Conservation (phyloP, 92 coral and sea anemone species). For the Palythoa heliodiscus region DNA sequence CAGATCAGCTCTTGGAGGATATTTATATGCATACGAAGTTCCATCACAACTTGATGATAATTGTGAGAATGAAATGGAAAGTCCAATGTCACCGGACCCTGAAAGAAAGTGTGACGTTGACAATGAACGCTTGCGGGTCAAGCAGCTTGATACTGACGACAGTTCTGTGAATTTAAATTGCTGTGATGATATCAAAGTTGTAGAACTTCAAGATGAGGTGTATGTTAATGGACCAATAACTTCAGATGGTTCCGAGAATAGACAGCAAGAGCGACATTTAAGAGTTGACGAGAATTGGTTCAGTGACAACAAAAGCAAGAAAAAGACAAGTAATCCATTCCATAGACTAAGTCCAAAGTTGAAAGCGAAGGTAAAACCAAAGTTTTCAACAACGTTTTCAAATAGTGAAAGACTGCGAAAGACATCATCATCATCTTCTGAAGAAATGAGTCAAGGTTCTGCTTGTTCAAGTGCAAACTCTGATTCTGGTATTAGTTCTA, state of each 20-base stretch:
- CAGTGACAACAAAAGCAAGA: slow-evolving; percentile 65
- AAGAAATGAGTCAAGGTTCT: slow-evolving; percentile 66
- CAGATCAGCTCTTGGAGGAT: slow-evolving; percentile 89
- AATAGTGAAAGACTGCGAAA: slow-evolving; percentile 57
- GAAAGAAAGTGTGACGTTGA: slow-evolving; percentile 28
- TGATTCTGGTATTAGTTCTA: slow-evolving; percentile 82
- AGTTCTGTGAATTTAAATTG: not conserved
- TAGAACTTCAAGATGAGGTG: slow-evolving; percentile 23
- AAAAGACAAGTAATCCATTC: slow-evolving; percentile 55
- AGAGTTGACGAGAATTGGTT: slow-evolving; percentile 86
- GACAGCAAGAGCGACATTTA: slow-evolving; percentile 46
- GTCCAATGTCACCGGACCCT: slow-evolving; percentile 32
- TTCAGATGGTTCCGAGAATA: slow-evolving; percentile 49
- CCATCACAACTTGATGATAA: slow-evolving; percentile 62
- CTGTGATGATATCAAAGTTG: slow-evolving; percentile 32
- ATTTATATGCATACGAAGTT: slow-evolving; percentile 89
- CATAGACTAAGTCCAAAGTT: slow-evolving; percentile 68
- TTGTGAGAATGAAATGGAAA: slow-evolving; percentile 47
- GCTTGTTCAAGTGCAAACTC: slow-evolving; percentile 57
- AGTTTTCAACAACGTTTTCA: slow-evolving; percentile 58
- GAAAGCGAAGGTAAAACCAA: slow-evolving; percentile 59
- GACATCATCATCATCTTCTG: slow-evolving; percentile 79
- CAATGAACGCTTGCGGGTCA: slow-evolving; percentile 21
- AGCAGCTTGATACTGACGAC: slow-evolving; percentile 13
- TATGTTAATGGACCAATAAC: slow-evolving; percentile 27